Evolutionary conservation across 2,113 vertebrate genomes (phyloP).

Genomic region (Hypomesus transpacificus): DNA sequence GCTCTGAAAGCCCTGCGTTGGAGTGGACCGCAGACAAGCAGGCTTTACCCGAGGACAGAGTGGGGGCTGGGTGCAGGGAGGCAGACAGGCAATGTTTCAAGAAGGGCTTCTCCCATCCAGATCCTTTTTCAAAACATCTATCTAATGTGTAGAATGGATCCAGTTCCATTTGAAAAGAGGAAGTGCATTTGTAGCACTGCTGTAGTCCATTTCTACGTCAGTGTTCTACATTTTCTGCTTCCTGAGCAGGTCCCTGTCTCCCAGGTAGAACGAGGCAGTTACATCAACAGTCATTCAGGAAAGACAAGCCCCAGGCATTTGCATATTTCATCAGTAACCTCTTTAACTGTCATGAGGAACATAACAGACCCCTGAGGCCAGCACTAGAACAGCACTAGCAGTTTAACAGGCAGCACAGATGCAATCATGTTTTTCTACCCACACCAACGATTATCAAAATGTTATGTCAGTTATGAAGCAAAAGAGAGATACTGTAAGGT

Average conservation of each 20-base stretch:
- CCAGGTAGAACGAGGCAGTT: constrained; percentile 15
- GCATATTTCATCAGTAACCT: constrained; percentile 65
- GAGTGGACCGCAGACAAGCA: constrained; percentile 33
- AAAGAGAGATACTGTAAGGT: neutral
- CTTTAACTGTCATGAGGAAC: constrained; percentile 61
- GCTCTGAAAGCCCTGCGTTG: constrained; percentile 52
- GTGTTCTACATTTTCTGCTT: neutral
- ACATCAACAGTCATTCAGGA: constrained; percentile 20
- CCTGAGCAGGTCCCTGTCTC: neutral
- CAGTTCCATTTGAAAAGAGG: too few species aligned
- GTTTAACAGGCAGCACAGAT: constrained; percentile 49
- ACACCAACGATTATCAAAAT: constrained; percentile 35
- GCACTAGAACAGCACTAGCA: constrained; percentile 32
- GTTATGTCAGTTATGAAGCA: neutral
- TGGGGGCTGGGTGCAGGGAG: neutral
- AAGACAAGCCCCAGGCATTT: constrained; percentile 57
- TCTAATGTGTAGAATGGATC: too few species aligned
- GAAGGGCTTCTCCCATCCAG: too few species aligned
- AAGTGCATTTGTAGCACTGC: too few species aligned
- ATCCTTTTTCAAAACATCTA: too few species aligned
- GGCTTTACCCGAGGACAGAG: constrained; percentile 29
- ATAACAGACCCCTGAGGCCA: constrained; percentile 58
- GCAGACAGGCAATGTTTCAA: too few species aligned
- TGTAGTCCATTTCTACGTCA: neutral
- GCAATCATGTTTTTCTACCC: constrained; percentile 51